These are phyloP conservation scores for Stichopus horrens DNA, from an alignment of 53 echinoderm and acorn worm species.

Conservation along the genomic window DNA sequence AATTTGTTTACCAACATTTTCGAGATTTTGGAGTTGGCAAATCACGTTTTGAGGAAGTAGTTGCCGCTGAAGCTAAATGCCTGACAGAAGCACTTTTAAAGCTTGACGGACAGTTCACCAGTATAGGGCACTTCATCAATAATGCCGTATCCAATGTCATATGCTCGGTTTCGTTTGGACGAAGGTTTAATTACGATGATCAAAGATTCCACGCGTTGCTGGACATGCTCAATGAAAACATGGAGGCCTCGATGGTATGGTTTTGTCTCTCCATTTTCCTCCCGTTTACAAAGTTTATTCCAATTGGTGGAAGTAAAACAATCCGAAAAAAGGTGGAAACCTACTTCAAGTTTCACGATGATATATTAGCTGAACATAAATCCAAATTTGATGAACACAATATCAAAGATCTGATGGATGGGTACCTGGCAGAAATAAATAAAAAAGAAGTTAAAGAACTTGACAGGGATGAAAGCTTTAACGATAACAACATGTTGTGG, in stretches of 20 bases:
- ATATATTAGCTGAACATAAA: conserved; percentile 8
- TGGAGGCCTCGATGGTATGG: conserved; percentile 15
- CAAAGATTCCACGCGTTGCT: conserved; percentile 7
- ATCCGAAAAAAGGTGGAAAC: neutral
- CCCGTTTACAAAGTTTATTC: conserved; percentile 18
- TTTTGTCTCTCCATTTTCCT: conserved; percentile 6
- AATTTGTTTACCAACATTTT: conserved; percentile 23
- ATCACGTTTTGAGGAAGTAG: conserved; percentile 25
- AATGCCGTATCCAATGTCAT: conserved; percentile 27
- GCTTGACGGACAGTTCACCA: neutral
- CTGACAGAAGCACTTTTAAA: conserved; percentile 26
- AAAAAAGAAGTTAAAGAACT: neutral
- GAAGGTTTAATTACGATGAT: conserved; percentile 30
- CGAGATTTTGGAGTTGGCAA: conserved; percentile 43
- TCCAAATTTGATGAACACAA: neutral
- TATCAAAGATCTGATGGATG: conserved; percentile 24
- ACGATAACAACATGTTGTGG: conserved; percentile 41
- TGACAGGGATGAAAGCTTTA: neutral
- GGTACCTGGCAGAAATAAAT: conserved; percentile 34
- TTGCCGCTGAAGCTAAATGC: conserved; percentile 25
- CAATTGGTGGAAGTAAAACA: neutral
- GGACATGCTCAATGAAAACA: conserved; percentile 16
- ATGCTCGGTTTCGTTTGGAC: conserved; percentile 1
- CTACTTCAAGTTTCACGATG: conserved; percentile 9
- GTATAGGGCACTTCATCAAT: neutral